Percentiles rank a stretch among this genome's conserved stretches.
Evolutionary conservation across 2,888 invertebrate genomes (phyloP).

Genomic region (Morinoia aosen): DNA sequence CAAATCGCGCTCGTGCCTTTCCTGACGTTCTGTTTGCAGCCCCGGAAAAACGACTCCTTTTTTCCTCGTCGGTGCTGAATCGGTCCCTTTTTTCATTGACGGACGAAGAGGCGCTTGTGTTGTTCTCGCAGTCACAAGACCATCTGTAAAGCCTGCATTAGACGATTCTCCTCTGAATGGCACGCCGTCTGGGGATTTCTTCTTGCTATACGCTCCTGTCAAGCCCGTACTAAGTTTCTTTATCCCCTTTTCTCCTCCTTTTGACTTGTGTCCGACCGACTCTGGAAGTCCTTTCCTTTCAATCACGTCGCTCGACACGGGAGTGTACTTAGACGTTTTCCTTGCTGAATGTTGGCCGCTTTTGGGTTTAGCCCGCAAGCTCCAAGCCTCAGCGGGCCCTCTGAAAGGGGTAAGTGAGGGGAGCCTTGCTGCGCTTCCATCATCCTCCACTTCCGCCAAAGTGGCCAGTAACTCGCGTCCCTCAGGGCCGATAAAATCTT

Average conservation of each 20-base stretch:
- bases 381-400: background rate
- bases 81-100: background rate
- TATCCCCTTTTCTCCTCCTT: background rate
- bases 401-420: background rate
- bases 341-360: background rate
- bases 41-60: background rate
- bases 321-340: background rate
- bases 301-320: background rate
- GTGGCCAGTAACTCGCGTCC: constrained; percentile 42
- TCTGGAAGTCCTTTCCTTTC: background rate
- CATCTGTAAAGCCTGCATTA: background rate
- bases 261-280: background rate
- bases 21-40: background rate
- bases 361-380: background rate
- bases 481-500: constrained; percentile 46
- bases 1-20: background rate
- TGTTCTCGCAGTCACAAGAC: background rate
- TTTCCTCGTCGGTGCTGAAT: background rate
- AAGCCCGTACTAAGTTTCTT: background rate
- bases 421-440: background rate
- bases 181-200: background rate
- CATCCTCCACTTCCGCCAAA: constrained; percentile 29
- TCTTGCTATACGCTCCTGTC: background rate
- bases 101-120: background rate
- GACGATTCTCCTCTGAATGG: background rate